phyloP scores from a whole-genome alignment of 2,797 vertebrate genomes.

The Anableps anableps region DNA sequence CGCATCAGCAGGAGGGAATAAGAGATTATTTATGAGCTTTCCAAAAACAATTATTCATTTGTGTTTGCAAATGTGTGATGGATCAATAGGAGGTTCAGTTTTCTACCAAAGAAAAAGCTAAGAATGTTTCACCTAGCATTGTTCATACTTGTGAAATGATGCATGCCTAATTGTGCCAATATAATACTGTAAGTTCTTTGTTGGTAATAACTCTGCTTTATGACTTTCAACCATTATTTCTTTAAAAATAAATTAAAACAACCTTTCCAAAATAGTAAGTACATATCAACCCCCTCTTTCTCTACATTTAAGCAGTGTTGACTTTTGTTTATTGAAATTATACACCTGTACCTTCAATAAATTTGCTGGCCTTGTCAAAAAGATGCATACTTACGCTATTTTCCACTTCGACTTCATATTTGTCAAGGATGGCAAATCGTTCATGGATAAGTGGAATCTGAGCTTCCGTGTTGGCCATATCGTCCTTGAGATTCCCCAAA shows the following conservation, averaged over 20 bases:
- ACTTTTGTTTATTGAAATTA: neutral
- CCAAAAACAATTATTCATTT: neutral
- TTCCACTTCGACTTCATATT: conserved; percentile 86
- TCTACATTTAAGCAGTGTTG: neutral
- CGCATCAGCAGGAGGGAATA: too few species aligned
- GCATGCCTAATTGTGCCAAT: neutral
- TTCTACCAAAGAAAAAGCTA: neutral
- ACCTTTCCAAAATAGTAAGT: too few species aligned
- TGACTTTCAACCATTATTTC: neutral
- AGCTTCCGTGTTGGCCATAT: conserved; percentile 77
- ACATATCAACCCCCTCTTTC: neutral
- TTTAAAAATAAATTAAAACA: neutral
- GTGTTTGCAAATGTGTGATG: neutral
- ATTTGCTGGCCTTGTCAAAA: neutral
- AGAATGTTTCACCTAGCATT: neutral
- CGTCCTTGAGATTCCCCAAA: conserved; percentile 79
- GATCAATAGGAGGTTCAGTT: neutral
- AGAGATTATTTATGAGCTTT: too few species aligned
- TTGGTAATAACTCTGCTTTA: neutral
- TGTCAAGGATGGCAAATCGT: conserved; percentile 88
- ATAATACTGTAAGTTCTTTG: neutral
- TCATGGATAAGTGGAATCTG: conserved; percentile 88
- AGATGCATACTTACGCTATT: conserved; percentile 67
- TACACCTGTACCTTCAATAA: neutral
- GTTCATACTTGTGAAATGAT: neutral